Percentiles rank a stretch among this genome's conserved stretches.
Conservation (phyloP, 2,113 vertebrate genomes). For the Mesitornis unicolor region DNA sequence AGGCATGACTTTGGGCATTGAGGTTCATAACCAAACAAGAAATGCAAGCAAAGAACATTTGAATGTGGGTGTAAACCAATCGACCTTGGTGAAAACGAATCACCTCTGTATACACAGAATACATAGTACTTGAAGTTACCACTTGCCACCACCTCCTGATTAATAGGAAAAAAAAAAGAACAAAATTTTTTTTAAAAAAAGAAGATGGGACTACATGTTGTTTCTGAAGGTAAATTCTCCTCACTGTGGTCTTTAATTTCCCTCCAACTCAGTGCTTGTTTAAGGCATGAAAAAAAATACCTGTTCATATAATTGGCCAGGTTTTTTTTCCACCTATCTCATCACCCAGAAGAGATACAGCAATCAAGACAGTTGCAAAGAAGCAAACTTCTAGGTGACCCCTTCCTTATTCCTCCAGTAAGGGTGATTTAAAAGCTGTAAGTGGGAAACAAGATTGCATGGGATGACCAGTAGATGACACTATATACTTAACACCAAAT, state of each 20-base stretch:
- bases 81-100: neutral
- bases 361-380: neutral
- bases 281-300: neutral
- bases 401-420: neutral
- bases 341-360: neutral
- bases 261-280: neutral
- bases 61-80: neutral
- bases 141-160: neutral
- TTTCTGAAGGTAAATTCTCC: neutral
- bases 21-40: neutral
- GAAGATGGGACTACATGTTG: neutral
- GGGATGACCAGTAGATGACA: slow-evolving; percentile 5
- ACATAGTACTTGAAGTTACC: neutral
- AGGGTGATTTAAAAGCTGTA: neutral
- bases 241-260: neutral
- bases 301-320: neutral
- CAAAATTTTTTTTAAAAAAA: too few relatives aligned
- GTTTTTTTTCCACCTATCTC: neutral
- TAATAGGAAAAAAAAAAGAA: neutral
- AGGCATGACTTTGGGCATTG: neutral
- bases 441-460: neutral
- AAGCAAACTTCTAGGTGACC: neutral
- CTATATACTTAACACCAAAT: neutral
- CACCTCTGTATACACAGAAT: neutral
- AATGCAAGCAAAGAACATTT: neutral